These are phyloP conservation scores for Pycnomerus fuliginosus DNA, from an alignment of 2,888 invertebrate genomes.

Conservation along the genomic window DNA sequence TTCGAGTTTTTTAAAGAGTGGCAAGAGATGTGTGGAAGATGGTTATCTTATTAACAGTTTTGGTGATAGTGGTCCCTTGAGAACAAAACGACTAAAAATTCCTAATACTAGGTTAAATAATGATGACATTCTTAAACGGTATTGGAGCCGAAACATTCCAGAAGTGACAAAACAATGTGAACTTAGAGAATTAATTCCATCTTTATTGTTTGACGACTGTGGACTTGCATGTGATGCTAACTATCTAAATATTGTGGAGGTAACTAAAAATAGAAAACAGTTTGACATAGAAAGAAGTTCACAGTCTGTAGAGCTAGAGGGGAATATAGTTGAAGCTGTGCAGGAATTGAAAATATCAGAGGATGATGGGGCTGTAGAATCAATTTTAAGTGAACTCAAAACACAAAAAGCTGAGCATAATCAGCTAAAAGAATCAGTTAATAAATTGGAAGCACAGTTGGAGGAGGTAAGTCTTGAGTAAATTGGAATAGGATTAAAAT, in stretches of 20 bases:
- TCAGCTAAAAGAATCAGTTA: conserved; percentile 31
- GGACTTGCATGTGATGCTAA: too few species aligned
- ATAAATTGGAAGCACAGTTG: conserved; percentile 29
- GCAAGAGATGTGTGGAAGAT: conserved; percentile 36
- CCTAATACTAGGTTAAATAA: conserved; percentile 24
- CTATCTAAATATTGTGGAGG: too few species aligned
- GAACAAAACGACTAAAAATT: conserved; percentile 41
- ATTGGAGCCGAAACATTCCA: conserved; percentile 46
- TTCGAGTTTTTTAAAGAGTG: conserved; percentile 39
- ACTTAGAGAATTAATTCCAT: conserved; percentile 44
- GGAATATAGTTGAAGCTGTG: too few species aligned
- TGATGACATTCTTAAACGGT: conserved; percentile 33
- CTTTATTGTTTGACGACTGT: conserved; percentile 41
- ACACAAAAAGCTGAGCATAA: conserved; percentile 41
- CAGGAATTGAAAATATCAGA: too few species aligned
- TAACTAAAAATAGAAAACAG: too few species aligned
- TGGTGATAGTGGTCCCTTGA: conserved; percentile 41
- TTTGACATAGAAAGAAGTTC: too few species aligned
- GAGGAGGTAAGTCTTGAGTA: conserved; percentile 32
- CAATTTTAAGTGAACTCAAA: too few species aligned
- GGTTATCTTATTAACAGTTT: conserved; percentile 43
- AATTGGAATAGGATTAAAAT: too few species aligned
- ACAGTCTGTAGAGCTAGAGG: too few species aligned
- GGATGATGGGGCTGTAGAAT: too few species aligned
- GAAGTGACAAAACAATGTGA: conserved; percentile 48